Evolutionary conservation across 1,140 invertebrate species (phyloP).

Genomic region (Nylanderia fulva): DNA sequence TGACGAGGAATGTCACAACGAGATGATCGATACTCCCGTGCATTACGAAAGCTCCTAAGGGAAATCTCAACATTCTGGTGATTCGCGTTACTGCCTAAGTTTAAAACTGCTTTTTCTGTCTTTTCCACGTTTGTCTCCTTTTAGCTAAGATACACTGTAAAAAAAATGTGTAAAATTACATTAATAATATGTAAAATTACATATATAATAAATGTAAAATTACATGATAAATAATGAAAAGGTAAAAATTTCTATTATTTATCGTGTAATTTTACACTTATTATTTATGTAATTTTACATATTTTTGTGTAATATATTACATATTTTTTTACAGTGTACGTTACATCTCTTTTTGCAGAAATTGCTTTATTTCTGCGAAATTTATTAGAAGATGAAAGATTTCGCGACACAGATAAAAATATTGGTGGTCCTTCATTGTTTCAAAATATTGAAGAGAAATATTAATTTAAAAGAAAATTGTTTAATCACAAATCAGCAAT

Average conservation of each 20-base stretch:
- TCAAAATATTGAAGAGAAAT: background rate
- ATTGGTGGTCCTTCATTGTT: background rate
- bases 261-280: too few species aligned
- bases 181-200: too few species aligned
- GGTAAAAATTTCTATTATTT: too few species aligned
- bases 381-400: constrained; percentile 31
- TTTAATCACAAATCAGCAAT: background rate
- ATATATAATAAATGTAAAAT: too few species aligned
- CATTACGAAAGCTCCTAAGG: constrained; percentile 56
- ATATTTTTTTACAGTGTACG: too few species aligned
- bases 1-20: background rate
- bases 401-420: constrained; percentile 4
- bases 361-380: constrained; percentile 52
- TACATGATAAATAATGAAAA: too few species aligned
- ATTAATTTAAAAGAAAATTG: background rate
- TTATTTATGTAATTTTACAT: too few species aligned
- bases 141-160: background rate
- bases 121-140: too few species aligned
- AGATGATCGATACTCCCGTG: constrained; percentile 59
- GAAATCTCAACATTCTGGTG: constrained; percentile 66
- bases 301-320: too few species aligned
- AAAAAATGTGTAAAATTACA: too few species aligned
- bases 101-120: constrained; percentile 35
- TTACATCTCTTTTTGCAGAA: constrained; percentile 15
- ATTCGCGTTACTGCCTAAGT: constrained; percentile 65